Conservation (phyloP, 2,888 invertebrate genomes). For the Tetragonisca angustula region DNA sequence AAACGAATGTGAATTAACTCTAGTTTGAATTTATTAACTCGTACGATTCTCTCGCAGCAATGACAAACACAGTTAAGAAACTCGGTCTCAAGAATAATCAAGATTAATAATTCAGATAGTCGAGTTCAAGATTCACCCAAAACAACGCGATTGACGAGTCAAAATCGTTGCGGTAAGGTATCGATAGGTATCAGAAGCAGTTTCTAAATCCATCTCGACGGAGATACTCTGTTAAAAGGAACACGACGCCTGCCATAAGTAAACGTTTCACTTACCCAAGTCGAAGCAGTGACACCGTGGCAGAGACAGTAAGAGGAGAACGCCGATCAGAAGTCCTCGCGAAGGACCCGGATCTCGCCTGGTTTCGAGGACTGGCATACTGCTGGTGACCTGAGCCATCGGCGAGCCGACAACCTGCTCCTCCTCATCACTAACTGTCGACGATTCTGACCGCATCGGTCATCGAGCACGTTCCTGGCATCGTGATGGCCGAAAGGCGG, state of each 20-base stretch:
- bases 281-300: constrained; percentile 74
- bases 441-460: constrained; percentile 68
- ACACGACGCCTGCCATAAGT: not conserved
- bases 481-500: constrained; percentile 67
- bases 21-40: too few relatives aligned
- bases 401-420: constrained; percentile 76
- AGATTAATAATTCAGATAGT: too few relatives aligned
- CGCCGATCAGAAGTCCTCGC: constrained; percentile 75
- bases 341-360: constrained; percentile 72
- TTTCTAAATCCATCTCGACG: not conserved
- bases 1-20: too few relatives aligned
- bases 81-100: too few relatives aligned
- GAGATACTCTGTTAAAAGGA: not conserved
- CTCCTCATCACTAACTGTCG: constrained; percentile 80
- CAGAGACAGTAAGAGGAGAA: constrained; percentile 74
- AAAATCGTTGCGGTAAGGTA: not conserved
- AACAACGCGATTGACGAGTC: not conserved
- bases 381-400: constrained; percentile 76
- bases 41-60: too few relatives aligned
- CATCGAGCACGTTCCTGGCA: constrained; percentile 72
- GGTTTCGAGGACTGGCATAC: constrained; percentile 79
- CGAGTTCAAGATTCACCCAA: too few relatives aligned
- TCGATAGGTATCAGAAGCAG: not conserved
- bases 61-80: too few relatives aligned
- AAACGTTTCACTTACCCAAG: constrained; percentile 74